Conservation (phyloP, 2,797 vertebrate species). For the Thamnophis elegans region DNA sequence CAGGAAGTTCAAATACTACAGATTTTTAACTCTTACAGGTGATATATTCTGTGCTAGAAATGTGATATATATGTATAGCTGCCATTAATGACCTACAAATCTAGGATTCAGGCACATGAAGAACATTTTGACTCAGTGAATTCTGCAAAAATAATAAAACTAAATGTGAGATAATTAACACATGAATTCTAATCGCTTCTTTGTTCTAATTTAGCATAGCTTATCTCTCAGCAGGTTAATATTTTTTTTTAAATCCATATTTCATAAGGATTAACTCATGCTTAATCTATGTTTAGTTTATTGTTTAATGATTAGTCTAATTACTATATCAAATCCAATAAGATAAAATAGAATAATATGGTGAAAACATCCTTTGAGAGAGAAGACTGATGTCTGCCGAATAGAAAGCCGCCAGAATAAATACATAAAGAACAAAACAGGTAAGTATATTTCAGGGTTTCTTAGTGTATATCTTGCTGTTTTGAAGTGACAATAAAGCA, state of each 20-base stretch:
- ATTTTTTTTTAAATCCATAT: slow-evolving; percentile 50
- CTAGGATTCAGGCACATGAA: slow-evolving; percentile 60
- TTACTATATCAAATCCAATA: not conserved
- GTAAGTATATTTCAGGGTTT: slow-evolving; percentile 58
- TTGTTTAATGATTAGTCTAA: not conserved
- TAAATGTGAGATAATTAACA: slow-evolving; percentile 21
- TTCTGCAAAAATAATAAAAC: slow-evolving; percentile 36
- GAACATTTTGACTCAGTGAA: slow-evolving; percentile 46
- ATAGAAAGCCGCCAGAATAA: slow-evolving; percentile 64
- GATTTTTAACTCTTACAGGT: slow-evolving; percentile 34
- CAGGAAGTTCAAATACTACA: slow-evolving; percentile 27
- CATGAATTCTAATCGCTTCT: slow-evolving; percentile 52
- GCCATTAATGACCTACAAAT: slow-evolving; percentile 48
- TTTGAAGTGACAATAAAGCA: slow-evolving; percentile 20
- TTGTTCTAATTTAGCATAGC: slow-evolving; percentile 30
- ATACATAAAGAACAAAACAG: slow-evolving; percentile 63
- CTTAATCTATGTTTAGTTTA: not conserved
- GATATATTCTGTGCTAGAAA: slow-evolving; percentile 52
- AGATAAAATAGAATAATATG: slow-evolving; percentile 43
- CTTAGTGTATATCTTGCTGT: slow-evolving; percentile 42
- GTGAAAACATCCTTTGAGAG: slow-evolving; percentile 68
- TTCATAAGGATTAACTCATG: slow-evolving; percentile 39
- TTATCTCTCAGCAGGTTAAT: slow-evolving; percentile 43
- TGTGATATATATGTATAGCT: slow-evolving; percentile 42
- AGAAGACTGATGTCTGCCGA: slow-evolving; percentile 63